phyloP scores from a whole-genome alignment of 2,797 vertebrate species.

The Poeciliopsis presidionis region DNA sequence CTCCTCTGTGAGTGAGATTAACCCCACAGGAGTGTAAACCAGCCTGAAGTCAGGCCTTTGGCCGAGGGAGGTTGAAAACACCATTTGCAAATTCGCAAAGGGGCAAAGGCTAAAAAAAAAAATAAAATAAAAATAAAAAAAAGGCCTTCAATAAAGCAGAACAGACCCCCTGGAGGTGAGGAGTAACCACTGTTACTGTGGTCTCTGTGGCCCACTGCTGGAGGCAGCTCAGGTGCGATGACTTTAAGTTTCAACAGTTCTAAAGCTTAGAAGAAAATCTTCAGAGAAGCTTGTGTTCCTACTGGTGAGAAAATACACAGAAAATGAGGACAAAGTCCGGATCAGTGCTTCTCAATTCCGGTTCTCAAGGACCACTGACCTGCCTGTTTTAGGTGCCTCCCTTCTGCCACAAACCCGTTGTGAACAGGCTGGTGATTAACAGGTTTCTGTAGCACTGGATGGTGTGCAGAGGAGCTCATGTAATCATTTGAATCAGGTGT shows the following conservation, averaged over 20 bases:
- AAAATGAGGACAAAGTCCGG: neutral
- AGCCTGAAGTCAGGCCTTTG: constrained; percentile 43
- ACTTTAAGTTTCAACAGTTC: constrained; percentile 30
- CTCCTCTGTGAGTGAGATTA: constrained; percentile 40
- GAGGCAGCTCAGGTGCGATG: constrained; percentile 29
- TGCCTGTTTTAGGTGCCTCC: no score
- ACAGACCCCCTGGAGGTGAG: constrained; percentile 31
- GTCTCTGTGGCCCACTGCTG: constrained; percentile 30
- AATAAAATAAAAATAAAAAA: no score
- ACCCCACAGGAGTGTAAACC: constrained; percentile 43
- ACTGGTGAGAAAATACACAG: neutral
- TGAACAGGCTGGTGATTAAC: no score
- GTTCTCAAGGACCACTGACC: no score
- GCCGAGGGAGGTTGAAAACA: constrained; percentile 37
- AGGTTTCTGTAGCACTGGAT: no score
- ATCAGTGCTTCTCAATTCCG: neutral
- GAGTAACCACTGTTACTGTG: constrained; percentile 47
- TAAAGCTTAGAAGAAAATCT: neutral
- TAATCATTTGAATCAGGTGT: no score
- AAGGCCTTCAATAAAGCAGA: constrained; percentile 35
- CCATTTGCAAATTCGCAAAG: constrained; percentile 30
- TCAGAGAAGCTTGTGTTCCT: constrained; percentile 9
- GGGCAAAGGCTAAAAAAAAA: constrained; percentile 1
- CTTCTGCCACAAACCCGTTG: no score
- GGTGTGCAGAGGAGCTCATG: no score